Evolutionary conservation across 2,113 vertebrate genomes (phyloP), one percentile per base, ranked within the genome.

Genomic region (Triplophysa siluroides): DNA sequence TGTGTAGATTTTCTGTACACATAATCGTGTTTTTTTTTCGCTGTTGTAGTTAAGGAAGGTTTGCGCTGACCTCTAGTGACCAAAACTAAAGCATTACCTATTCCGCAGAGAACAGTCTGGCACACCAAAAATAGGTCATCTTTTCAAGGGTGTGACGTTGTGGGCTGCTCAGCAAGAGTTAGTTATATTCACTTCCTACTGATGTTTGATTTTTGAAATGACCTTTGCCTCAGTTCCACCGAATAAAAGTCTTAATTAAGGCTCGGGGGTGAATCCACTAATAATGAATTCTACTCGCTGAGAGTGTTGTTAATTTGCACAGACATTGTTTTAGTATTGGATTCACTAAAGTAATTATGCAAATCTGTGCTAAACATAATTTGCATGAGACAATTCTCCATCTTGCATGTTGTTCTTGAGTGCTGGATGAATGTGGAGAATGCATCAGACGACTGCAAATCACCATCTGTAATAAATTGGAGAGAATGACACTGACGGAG

Each of bases 41-140:
- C 33, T 38, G 33, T 38, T 33, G 29, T 4, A 23, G 26, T 4
- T 69, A 1, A 47, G 19, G 16, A 19, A 50, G 38, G 16, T 26
- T 78, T 79, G 21, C 66, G 4, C 38, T 68, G 62, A 67, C 76
- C 76, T 75, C 63, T 67, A 69, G 68, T 75, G 76, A 38, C 43
- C 54, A 75, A 52, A 13, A 71, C 71, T 10, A 56, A 66, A 58
- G 41, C 29, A 67, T 56, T 38, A 50, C 24, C 21, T 23, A 11
- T 52, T 52, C 2, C 23, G 16, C 21, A 69, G 66, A 68, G 68
- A 19, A 18, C 65, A 43, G 21, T 26, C 1, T 19, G 1, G 13
- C 67, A 24, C 8, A 50, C 41, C 23, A 69, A 54, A 50, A 47
- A 21, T 18, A 52, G 13, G 21, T 9, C 12, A 16, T 16, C 21